phyloP scores from a whole-genome alignment of 2,113 vertebrate genomes.

The Spilogale gracilis region DNA sequence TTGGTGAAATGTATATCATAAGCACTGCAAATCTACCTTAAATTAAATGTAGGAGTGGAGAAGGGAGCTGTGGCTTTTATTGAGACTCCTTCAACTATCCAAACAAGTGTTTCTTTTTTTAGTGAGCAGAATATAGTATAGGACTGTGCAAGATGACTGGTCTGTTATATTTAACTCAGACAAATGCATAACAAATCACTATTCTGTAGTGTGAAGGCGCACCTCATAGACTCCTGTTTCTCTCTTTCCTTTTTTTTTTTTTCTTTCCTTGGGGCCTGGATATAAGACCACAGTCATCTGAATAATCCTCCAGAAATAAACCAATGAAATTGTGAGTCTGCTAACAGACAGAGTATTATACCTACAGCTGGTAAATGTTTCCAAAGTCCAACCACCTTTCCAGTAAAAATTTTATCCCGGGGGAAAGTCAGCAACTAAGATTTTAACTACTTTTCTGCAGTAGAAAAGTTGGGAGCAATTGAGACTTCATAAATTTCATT shows the following conservation, averaged over 20 bases:
- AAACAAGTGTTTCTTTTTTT: slow-evolving; percentile 80
- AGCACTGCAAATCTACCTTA: slow-evolving; percentile 67
- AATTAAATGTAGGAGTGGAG: slow-evolving; percentile 62
- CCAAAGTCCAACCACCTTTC: slow-evolving; percentile 91
- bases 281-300: slow-evolving; percentile 91
- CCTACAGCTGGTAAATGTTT: slow-evolving; percentile 92
- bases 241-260: slow-evolving; percentile 11
- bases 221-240: slow-evolving; percentile 84
- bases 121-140: slow-evolving; percentile 82
- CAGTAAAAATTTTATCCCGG: slow-evolving; percentile 90
- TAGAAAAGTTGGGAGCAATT: slow-evolving; percentile 81
- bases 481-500: slow-evolving; percentile 80
- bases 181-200: slow-evolving; percentile 92
- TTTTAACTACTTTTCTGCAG: slow-evolving; percentile 90
- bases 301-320: slow-evolving; percentile 93
- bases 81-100: slow-evolving; percentile 82
- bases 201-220: slow-evolving; percentile 87
- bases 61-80: slow-evolving; percentile 72
- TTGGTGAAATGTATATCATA: slow-evolving; percentile 62
- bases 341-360: slow-evolving; percentile 91
- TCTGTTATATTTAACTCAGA: slow-evolving; percentile 91
- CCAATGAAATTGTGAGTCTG: slow-evolving; percentile 89
- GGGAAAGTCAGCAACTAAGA: slow-evolving; percentile 87
- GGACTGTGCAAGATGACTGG: slow-evolving; percentile 79
- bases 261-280: slow-evolving; percentile 86